A percentile compares a stretch with the other conserved stretches of the same genome.
These are phyloP conservation scores for Peromyscus eremicus DNA, from an alignment of 2,797 vertebrate species.

Conservation along the genomic window DNA sequence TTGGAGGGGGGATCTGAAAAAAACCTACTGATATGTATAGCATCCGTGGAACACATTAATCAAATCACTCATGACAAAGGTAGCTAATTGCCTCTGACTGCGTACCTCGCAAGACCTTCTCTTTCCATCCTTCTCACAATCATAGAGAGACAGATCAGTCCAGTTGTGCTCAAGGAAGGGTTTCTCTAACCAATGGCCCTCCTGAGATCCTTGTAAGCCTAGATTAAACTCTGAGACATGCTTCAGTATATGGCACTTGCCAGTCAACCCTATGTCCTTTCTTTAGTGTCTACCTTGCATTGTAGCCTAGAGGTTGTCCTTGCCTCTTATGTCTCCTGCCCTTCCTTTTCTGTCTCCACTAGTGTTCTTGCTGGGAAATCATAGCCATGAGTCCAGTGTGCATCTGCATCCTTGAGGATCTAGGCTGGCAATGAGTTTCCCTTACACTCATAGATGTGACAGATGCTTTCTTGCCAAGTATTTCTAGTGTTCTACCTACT, in stretches of 20 bases:
- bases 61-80: not conserved
- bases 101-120: not conserved
- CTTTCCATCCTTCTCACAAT: not conserved
- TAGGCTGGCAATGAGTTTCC: not conserved
- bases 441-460: not conserved
- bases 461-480: not conserved
- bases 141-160: not conserved
- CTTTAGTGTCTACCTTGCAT: not conserved
- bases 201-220: not conserved
- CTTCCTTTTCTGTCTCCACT: not conserved
- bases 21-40: not conserved
- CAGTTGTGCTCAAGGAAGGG: not conserved
- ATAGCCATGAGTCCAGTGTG: not conserved
- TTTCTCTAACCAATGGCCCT: not conserved
- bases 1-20: not conserved
- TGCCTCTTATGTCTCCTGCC: not conserved
- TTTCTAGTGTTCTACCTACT: not conserved
- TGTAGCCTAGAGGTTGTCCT: not conserved
- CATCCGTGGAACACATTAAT: too few relatives aligned
- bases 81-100: not conserved
- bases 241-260: not conserved
- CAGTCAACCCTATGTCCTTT: not conserved
- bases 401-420: not conserved
- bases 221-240: not conserved
- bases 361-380: not conserved